Base-by-base conservation (phyloP, 1,140 invertebrate genomes). In the Cydia splendana region DNA sequence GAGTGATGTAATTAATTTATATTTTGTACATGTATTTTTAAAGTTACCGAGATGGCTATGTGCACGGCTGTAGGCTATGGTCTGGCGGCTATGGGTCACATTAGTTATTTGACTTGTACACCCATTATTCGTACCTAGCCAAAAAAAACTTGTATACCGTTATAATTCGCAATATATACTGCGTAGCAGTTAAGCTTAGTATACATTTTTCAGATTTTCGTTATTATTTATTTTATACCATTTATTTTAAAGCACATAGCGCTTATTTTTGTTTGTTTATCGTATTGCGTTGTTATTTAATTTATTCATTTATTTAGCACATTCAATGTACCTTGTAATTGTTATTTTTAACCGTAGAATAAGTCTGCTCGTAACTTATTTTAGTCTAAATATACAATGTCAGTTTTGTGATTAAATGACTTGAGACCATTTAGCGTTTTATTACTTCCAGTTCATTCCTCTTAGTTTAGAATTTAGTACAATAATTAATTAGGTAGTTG, bases 381-480 rank as follows among this genome's bases (percentile, higher is more conserved):
- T 71, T 71, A 71, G 67, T 10, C 34, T 42, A 71, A 71, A 38
- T 71, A 38, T 71, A 45, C 38, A 71, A 18, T 71, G 38, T 38
- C 67, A 71, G 34, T 38, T 71, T 65, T 71, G 38, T 71, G 67
- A 71, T 42, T 71, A 71, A 71, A 71, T 18, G 5, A 71, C 13
- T 71, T 71, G 67, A 71, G n/a, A 71, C 67, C 67, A 71, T 38
- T 71, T 45, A 71, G 67, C 34, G 67, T 71, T 42, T 71, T 1
- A 38, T 71, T 71, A 4, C 67, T 1, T 71, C 30, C 6, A 18
- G 34, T 71, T 71, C 67, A 42, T 18, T 45, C 15, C 65, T 69
- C 24, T 4, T 34, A 69, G 30, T 69, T 69, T 13, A 48, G 45
- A 48, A 0, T 13, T 15, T n/a, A 67, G 65, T 12, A 67, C 30